Base-by-base conservation (phyloP, 2,797 vertebrate species). In the Geotrypetes seraphini region DNA sequence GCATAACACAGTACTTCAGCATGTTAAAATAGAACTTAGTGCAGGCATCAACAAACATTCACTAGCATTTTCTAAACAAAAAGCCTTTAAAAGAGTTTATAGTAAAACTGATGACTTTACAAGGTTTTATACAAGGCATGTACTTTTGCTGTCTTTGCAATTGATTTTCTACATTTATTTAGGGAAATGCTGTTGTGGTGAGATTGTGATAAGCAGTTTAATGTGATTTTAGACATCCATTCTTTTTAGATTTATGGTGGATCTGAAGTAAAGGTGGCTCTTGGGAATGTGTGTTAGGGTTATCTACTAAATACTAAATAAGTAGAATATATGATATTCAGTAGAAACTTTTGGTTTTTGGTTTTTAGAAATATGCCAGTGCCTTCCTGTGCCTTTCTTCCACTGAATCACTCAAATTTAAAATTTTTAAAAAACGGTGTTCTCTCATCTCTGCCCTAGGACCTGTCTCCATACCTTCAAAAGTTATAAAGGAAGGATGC, bases 41-140 rank as follows among this genome's bases (percentile, higher is more conserved):
- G 55, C 53, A 50, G n/a, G 19, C 29, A 40, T 47, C 32, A 20
- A 43, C 36, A 60, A 66, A 43, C 16, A 42, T 10, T 42, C 23
- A 45, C 48, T 43, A 72, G 39, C 34, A 51, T 5, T 71, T 75
- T 63, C 42, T 59, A 38, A 43, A 42, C 16, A 44, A 38, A 53
- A 27, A 12, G 22, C 23, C 24, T 58, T 58, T 64, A 31, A 57
- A 61, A 72, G 54, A 50, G 27, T 60, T 54, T 54, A 25, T 60
- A 31, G 60, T 52, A 34, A 50, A 64, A 58, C 18, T 67, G 45
- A 64, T 63, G 63, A 57, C 54, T 69, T 63, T 31, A 50, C 38
- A 60, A 59, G 20, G 31, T 56, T 65, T 50, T 44, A 10, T 44
- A 45, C 33, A 35, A 39, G 25, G 50, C 11, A 3, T 7, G 2